A percentile compares a stretch with the other conserved stretches of the same genome.
These are phyloP conservation scores for Trilocha varians DNA, from an alignment of 2,888 invertebrate genomes.

Conservation along the genomic window DNA sequence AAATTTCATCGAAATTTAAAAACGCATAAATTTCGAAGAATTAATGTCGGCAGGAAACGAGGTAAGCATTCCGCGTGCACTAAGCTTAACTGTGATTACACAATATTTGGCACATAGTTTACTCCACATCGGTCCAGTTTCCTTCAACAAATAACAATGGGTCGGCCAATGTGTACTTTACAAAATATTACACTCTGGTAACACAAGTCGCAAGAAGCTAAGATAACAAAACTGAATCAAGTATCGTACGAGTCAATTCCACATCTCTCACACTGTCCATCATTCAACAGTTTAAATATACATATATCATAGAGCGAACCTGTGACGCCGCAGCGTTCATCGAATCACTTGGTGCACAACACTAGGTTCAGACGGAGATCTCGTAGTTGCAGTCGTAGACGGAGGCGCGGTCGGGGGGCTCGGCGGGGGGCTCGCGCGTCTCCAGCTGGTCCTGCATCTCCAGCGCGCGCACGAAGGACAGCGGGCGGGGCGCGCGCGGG, in stretches of 20 bases:
- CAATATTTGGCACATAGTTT: conserved; percentile 65
- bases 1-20: not conserved
- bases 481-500: conserved; percentile 76
- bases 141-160: conserved; percentile 7
- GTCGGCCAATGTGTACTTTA: no score
- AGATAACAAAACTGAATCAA: no score
- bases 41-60: not conserved
- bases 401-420: conserved; percentile 86
- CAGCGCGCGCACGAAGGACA: conserved; percentile 90
- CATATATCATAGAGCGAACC: conserved; percentile 4
- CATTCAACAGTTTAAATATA: no score
- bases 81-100: conserved; percentile 42
- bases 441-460: conserved; percentile 93
- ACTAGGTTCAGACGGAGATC: conserved; percentile 86
- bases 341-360: not conserved
- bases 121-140: conserved; percentile 24
- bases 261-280: no score
- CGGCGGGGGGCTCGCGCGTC: conserved; percentile 74
- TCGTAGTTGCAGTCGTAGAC: conserved; percentile 97
- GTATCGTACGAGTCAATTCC: no score
- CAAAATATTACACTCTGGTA: no score
- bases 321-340: conserved; percentile 7
- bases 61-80: conserved; percentile 13
- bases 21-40: not conserved
- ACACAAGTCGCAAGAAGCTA: no score